Evolutionary conservation across 2,888 invertebrate species (phyloP).

Genomic region (Polymixis flavicincta): DNA sequence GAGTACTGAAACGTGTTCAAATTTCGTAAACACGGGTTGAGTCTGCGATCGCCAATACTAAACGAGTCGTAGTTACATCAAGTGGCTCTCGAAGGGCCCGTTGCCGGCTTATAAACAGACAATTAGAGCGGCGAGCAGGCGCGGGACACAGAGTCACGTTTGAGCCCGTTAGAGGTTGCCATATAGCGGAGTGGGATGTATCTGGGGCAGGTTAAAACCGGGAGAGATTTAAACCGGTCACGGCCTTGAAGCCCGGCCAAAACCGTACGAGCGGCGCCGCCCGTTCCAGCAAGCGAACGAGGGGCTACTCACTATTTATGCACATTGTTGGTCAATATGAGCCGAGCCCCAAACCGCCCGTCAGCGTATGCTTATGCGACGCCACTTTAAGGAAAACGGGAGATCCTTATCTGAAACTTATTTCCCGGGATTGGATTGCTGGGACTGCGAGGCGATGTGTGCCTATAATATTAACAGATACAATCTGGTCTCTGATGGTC

Average conservation of each 20-base stretch:
- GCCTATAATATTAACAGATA: not conserved
- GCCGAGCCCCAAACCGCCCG: not conserved
- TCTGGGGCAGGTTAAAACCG: conserved; percentile 56
- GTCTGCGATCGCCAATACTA: conserved; percentile 14
- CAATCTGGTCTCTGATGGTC: not conserved
- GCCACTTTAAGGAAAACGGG: conserved; percentile 18
- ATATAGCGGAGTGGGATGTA: conserved; percentile 35
- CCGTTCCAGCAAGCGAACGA: conserved; percentile 12
- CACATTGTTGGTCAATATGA: conserved; percentile 41
- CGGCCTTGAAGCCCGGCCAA: conserved; percentile 66
- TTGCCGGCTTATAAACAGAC: conserved; percentile 35
- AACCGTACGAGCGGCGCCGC: conserved; percentile 39
- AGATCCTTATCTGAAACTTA: conserved; percentile 20
- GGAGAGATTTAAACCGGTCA: conserved; percentile 61
- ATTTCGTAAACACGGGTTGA: conserved; percentile 23
- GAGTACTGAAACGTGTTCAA: conserved; percentile 49
- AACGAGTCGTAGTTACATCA: conserved; percentile 30
- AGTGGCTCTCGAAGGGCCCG: conserved; percentile 6
- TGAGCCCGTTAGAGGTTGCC: conserved; percentile 22
- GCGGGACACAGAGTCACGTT: not conserved
- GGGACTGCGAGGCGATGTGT: not conserved
- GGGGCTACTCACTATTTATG: conserved; percentile 26
- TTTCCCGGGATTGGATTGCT: conserved; percentile 21
- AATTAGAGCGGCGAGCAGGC: conserved; percentile 8
- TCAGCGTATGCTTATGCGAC: not conserved